A percentile compares a stretch with the other conserved stretches of the same genome.
phyloP scores from a whole-genome alignment of 2,888 invertebrate genomes.

The Xiphydria camelus region DNA sequence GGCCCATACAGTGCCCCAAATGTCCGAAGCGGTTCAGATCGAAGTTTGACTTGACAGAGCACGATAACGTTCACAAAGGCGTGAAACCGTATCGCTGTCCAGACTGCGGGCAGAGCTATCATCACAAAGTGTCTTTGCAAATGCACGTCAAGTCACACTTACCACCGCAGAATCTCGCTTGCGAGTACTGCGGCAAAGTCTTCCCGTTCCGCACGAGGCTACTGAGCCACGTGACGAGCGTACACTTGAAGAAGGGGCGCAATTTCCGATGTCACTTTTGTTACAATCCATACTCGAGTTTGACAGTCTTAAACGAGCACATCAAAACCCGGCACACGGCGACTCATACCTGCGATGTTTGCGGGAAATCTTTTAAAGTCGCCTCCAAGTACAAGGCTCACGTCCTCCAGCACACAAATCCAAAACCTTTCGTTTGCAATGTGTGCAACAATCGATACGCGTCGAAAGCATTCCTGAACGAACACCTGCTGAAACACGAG shows the following conservation, averaged over 20 bases:
- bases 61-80: slow-evolving; percentile 55
- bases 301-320: slow-evolving; percentile 52
- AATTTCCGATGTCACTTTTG: slow-evolving; percentile 55
- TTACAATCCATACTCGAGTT: slow-evolving; percentile 54
- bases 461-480: slow-evolving; percentile 54
- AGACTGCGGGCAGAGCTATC: slow-evolving; percentile 53
- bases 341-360: slow-evolving; percentile 53
- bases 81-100: slow-evolving; percentile 51
- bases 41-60: slow-evolving; percentile 54
- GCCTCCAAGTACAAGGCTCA: slow-evolving; percentile 54
- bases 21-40: slow-evolving; percentile 55
- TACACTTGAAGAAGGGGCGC: slow-evolving; percentile 52
- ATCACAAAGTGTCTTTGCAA: slow-evolving; percentile 55
- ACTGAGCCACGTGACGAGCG: slow-evolving; percentile 52
- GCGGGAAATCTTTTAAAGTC: slow-evolving; percentile 53
- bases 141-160: slow-evolving; percentile 55
- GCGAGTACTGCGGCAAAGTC: slow-evolving; percentile 54
- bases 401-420: slow-evolving; percentile 52
- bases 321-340: slow-evolving; percentile 53
- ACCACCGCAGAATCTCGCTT: slow-evolving; percentile 54
- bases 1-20: slow-evolving; percentile 53
- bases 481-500: slow-evolving; percentile 54
- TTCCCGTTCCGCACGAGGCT: slow-evolving; percentile 54
- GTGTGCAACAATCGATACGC: slow-evolving; percentile 55
- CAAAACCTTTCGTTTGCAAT: slow-evolving; percentile 51